Evolutionary conservation across 2,113 vertebrate species (phyloP).

Genomic region (Hippocampus barbouri): DNA sequence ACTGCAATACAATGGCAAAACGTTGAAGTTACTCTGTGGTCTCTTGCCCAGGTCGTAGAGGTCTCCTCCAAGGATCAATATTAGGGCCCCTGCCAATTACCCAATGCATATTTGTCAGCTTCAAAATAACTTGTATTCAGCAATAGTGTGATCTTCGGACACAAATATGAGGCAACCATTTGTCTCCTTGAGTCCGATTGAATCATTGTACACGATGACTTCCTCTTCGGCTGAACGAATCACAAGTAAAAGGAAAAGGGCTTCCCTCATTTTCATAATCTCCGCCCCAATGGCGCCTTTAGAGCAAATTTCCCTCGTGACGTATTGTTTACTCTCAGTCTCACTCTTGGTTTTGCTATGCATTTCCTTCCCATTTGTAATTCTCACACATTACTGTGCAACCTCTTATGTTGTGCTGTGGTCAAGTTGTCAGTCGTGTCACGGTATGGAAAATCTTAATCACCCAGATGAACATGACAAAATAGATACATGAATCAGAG

Average conservation of each 20-base stretch:
- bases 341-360: constrained; percentile 42
- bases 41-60: neutral
- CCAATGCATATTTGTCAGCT: neutral
- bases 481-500: neutral
- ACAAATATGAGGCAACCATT: neutral
- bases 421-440: constrained; percentile 3
- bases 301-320: constrained; percentile 34
- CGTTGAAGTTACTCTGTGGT: too few species aligned
- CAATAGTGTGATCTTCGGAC: neutral
- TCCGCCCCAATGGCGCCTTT: neutral
- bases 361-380: constrained; percentile 28
- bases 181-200: neutral
- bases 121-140: neutral
- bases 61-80: neutral
- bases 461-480: neutral
- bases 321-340: constrained; percentile 26
- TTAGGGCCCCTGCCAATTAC: neutral
- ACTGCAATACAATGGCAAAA: too few species aligned
- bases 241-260: constrained; percentile 31
- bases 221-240: constrained; percentile 10
- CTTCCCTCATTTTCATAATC: constrained; percentile 51
- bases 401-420: neutral
- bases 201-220: constrained; percentile 4
- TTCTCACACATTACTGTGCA: neutral
- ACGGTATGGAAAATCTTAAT: neutral